phyloP scores from a whole-genome alignment of 2,888 invertebrate genomes.

The Caenorhabditis sp. region DNA sequence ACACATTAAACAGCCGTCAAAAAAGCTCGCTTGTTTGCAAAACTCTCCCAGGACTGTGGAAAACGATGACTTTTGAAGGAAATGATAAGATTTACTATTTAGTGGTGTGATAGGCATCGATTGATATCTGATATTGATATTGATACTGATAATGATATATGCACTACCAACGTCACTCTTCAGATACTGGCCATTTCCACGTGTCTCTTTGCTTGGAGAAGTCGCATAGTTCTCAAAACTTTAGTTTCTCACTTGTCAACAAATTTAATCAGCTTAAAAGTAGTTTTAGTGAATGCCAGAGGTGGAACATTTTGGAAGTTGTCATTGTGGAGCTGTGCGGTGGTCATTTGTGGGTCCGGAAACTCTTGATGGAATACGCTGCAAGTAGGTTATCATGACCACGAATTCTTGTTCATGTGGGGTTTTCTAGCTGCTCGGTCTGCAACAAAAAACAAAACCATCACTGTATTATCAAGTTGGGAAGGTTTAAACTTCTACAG shows the following conservation, averaged over 20 bases:
- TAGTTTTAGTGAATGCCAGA: conserved; percentile 32
- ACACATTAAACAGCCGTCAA: conserved; percentile 39
- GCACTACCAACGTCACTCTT: background rate
- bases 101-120: conserved; percentile 38
- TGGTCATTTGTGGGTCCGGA: conserved; percentile 71
- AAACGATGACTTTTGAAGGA: background rate
- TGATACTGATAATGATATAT: background rate
- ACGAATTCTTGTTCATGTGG: background rate
- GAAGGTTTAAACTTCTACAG: conserved; percentile 83
- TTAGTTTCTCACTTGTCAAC: background rate
- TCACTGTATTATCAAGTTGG: conserved; percentile 85
- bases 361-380: conserved; percentile 68
- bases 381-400: conserved; percentile 69
- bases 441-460: conserved; percentile 85
- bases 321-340: conserved; percentile 75
- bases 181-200: background rate
- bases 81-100: conserved; percentile 25
- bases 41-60: background rate
- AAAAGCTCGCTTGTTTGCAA: conserved; percentile 28
- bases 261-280: background rate
- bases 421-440: conserved; percentile 85
- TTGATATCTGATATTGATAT: conserved; percentile 16
- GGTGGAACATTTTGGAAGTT: conserved; percentile 70
- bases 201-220: background rate
- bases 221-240: background rate